Base-by-base conservation (phyloP, 2,797 vertebrate genomes). In the Neosilurus mollespiculum region DNA sequence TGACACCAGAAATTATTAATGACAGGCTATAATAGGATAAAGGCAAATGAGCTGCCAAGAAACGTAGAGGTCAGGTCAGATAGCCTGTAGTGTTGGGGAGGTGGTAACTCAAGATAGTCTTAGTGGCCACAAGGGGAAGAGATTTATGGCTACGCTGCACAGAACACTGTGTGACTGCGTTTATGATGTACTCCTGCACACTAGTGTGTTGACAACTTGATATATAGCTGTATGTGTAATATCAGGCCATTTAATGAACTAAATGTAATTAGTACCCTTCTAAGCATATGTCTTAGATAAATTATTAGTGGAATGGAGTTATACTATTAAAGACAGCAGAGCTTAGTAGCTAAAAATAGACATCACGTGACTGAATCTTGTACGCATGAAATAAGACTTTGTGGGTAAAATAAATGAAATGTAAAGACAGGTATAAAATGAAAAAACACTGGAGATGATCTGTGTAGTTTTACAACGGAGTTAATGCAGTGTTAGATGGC, bases 51-150 rank as follows among this genome's bases (percentile, higher is more conserved):
- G 87, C 87, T 84, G 22, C 81, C 87, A n/a, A 12, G 82, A 91
- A 24, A 92, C 87, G 79, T 90, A 87, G 80, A 93, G 89, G 92
- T 78, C 83, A 86, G 76, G 85, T 85, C 71, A 82, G 83, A 82
- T 72, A 53, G 76, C n/a, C n/a, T 49, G 53, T 73, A 51, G 76
- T 58, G 70, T 84, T 22, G 37, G 22, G 72, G 34, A 34, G 65
- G 80, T 82, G 67, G 58, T 81, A 82, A 78, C 58, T 81, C 22
- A 78, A 56, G 69, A 84, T 59, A 59, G 66, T 24, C 51, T 80
- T 24, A 79, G 70, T 69, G 67, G 70, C 43, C 56, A 43, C 58
- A 76, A 66, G 77, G 66, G 43, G 80, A 65, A 37, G 26, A 43
- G 78, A 78, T 85, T 83, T 84, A 79, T 79, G 11, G 66, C 62